These are phyloP conservation scores for Aplochiton taeniatus DNA, from an alignment of 2,797 vertebrate species.

Conservation along the genomic window DNA sequence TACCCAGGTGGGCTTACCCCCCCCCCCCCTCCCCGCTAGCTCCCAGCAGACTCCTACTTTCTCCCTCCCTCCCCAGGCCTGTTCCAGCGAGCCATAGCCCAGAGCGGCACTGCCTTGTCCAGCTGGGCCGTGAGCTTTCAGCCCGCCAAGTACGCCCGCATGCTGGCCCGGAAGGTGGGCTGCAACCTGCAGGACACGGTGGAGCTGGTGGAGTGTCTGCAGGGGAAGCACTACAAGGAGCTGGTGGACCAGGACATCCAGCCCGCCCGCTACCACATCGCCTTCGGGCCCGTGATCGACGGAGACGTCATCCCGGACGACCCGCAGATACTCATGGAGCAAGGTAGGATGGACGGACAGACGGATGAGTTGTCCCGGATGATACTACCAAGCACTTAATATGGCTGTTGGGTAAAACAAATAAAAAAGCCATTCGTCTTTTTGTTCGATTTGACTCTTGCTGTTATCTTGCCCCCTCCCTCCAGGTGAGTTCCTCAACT, in stretches of 20 bases:
- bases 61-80: slow-evolving; percentile 77
- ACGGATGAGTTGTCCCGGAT: too few relatives aligned
- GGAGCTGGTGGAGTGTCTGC: slow-evolving; percentile 93
- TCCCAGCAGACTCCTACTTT: neutral
- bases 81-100: slow-evolving; percentile 98
- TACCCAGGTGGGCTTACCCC: too few relatives aligned
- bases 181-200: slow-evolving; percentile 96
- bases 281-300: slow-evolving; percentile 97
- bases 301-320: slow-evolving; percentile 98
- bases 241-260: slow-evolving; percentile 99
- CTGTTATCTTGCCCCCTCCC: neutral
- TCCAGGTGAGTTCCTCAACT: slow-evolving; percentile 94
- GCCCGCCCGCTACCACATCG: slow-evolving; percentile 96
- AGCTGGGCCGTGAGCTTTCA: slow-evolving; percentile 99
- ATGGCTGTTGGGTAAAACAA: too few relatives aligned
- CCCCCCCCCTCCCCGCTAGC: neutral
- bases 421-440: neutral
- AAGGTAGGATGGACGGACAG: slow-evolving; percentile 64
- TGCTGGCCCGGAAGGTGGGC: slow-evolving; percentile 96
- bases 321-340: slow-evolving; percentile 98
- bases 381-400: too few relatives aligned
- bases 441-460: neutral
- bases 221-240: slow-evolving; percentile 98
- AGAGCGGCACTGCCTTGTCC: slow-evolving; percentile 96
- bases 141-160: slow-evolving; percentile 95